Base-by-base conservation (phyloP, 2,113 vertebrate genomes). In the Aythya baeri region DNA sequence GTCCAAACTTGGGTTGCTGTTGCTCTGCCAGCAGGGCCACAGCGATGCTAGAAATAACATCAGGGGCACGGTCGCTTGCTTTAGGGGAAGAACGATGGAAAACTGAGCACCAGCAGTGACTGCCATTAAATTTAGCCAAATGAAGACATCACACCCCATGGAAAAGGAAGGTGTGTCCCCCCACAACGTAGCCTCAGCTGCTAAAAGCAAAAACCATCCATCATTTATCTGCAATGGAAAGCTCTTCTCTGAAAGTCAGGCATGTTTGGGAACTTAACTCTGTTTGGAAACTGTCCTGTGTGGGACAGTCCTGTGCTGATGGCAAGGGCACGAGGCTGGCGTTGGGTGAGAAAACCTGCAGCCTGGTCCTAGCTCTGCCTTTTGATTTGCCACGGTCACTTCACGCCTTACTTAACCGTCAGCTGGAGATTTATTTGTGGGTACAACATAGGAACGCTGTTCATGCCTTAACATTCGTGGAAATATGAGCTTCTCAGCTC, bases 231-330 rank as follows among this genome's bases (percentile, higher is more conserved):
- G 72, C 50, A 68, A 18, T 62, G 31, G n/a, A 50, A 80, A 92
- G 68, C 36, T 68, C 21, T 83, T 57, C 58, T 63, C 46, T 63
- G 46, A 50, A 72, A 76, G 71, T 18, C 54, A 65, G 65, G 11
- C 43, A 13, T 38, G 41, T 44, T 92, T 20, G 11, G 65, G 38
- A 59, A 1, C 22, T 23, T 71, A 46, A 25, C 8, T 29, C 54
- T 77, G 55, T 25, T 22, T 62, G 46, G 73, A 59, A 11, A n/a
- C 17, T 46, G 70, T 52, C 78, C 63, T 38, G 71, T 26, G 50
- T 0, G 0, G 75, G 32, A 66, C 72, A 91, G 44, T 25, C 17
- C 36, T 20, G 13, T 0, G 0, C 21, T 32, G 58, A 25, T 49
- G 67, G 34, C 0, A 1, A 1, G 15, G 55, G 52, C 22, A 22